Percentiles rank a stretch among this genome's conserved stretches.
Evolutionary conservation across 37 sponge, comb jelly and placozoan species (phyloP).

Genomic region (Cliona cf. orientalis): DNA sequence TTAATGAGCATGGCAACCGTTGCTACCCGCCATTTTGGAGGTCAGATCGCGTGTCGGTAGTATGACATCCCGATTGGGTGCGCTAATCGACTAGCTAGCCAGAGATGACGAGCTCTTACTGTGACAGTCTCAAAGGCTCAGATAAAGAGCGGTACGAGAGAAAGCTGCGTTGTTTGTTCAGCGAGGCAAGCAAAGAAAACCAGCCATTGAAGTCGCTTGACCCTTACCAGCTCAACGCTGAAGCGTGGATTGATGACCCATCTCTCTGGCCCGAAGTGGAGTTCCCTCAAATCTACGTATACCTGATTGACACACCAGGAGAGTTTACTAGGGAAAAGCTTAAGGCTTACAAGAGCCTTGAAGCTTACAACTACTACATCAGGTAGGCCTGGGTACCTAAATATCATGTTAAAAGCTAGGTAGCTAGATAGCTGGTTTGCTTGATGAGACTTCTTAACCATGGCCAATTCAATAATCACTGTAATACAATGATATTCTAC

Average conservation of each 20-base stretch:
- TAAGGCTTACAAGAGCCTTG: conserved; percentile 33
- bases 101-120: not conserved
- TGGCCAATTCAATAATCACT: not conserved
- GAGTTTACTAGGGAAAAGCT: conserved; percentile 18
- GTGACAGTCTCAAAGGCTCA: not conserved
- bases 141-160: not conserved
- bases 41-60: not conserved
- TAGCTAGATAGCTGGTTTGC: not conserved
- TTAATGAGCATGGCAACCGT: conserved; percentile 33
- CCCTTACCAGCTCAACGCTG: conserved; percentile 31
- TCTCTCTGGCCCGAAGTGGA: conserved; percentile 13
- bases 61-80: not conserved
- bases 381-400: not conserved
- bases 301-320: conserved; percentile 16
- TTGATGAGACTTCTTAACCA: too few species aligned
- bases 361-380: conserved; percentile 25
- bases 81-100: not conserved
- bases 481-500: not conserved
- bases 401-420: not conserved
- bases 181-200: not conserved
- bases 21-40: conserved; percentile 11
- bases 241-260: conserved; percentile 16
- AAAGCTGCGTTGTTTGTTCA: not conserved
- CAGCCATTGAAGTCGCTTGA: not conserved
- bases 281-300: not conserved